Conservation (phyloP, 2,113 vertebrate genomes). For the Fregetta grallaria region DNA sequence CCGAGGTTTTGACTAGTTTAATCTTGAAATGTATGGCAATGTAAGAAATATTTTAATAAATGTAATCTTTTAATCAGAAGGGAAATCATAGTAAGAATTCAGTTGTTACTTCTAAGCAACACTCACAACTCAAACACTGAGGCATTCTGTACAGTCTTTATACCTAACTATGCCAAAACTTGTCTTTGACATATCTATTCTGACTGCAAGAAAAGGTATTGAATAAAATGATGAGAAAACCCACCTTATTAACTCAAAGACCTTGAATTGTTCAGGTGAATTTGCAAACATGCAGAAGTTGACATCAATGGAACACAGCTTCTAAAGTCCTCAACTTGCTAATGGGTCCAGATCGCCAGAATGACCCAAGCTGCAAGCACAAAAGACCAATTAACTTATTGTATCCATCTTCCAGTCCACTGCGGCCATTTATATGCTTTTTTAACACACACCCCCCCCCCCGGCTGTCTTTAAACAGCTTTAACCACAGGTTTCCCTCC, state of each 20-base stretch:
- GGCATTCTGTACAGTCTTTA: not conserved
- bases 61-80: not conserved
- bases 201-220: not conserved
- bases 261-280: not conserved
- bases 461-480: not conserved
- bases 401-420: not conserved
- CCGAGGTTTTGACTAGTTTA: not conserved
- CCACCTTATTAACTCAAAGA: not conserved
- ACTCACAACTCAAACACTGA: not conserved
- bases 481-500: not conserved
- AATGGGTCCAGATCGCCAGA: not conserved
- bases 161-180: not conserved
- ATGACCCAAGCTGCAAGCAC: not conserved
- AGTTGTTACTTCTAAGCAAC: not conserved
- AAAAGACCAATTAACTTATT: not conserved
- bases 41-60: not conserved
- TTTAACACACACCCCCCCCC: not conserved
- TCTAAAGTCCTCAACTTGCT: not conserved
- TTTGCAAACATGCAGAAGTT: not conserved
- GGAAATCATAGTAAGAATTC: not conserved
- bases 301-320: not conserved
- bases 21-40: not conserved
- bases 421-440: not conserved
- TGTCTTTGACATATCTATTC: not conserved
- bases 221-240: not conserved